Evolutionary conservation across 2,113 vertebrate species (phyloP), one percentile per base, ranked within the genome.

Genomic region (Megaceryle maxima): DNA sequence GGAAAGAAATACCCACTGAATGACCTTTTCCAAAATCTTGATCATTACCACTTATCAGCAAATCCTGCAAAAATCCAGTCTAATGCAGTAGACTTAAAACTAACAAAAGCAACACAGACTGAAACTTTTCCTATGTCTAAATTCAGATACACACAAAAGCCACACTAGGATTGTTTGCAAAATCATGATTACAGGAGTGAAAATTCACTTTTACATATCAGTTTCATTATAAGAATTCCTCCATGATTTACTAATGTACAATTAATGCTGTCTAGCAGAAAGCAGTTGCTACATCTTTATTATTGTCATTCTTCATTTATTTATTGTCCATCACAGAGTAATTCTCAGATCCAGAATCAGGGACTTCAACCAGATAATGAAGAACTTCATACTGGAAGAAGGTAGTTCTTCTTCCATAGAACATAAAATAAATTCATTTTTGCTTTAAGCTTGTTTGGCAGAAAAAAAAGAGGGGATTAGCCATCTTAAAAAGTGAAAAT

Each of bases 131-230:
- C 33, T 13, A 37, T 13, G 8, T 46, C 48, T 76, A 74, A 93
- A 63, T 55, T 90, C 78, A 91, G 55, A 48, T 20, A 24, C 28
- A 74, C 15, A 24, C 9, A 41, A 75, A 76, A 85, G 55, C 28
- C 29, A 66, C 21, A 44, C 13, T 33, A 53, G 25, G n/a, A 15
- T 76, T 57, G 19, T 18, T 35, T 88, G 63, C 50, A 91, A 93
- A 94, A 74, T 70, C 13, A 20, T 10, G 17, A 89, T 33, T 87
- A 85, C 67, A 73, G 55, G 92, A 88, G 44, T 50, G 55, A 90
- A 96, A 96, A 90, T 6, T 57, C 3, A 8, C 12, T 83, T 85
- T 68, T 77, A 31, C 13, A 3, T 77, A 55, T n/a, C 55, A 62
- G 74, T 88, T 96, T 94, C 78, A 51, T 55, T 83, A 11, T 28